phyloP scores from a whole-genome alignment of 2,113 vertebrate genomes.

The Eleginops maclovinus region DNA sequence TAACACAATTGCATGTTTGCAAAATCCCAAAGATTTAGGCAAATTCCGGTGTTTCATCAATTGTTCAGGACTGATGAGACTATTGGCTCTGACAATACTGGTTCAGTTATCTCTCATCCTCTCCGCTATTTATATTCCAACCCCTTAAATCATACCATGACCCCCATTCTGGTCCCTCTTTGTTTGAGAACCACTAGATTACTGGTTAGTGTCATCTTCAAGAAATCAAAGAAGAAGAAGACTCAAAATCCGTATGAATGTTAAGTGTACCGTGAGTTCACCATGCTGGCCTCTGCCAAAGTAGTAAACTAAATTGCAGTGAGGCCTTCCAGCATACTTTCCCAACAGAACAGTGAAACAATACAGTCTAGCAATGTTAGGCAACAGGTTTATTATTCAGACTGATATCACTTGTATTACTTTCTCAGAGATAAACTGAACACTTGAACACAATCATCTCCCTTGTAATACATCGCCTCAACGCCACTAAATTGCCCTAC shows the following conservation, averaged over 20 bases:
- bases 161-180: too few relatives aligned
- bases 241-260: too few relatives aligned
- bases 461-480: constrained; percentile 41
- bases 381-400: constrained; percentile 41
- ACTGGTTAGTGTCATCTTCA: neutral
- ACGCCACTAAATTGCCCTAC: constrained; percentile 57
- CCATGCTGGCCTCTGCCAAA: neutral
- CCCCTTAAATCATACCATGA: too few relatives aligned
- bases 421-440: constrained; percentile 31
- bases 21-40: too few relatives aligned
- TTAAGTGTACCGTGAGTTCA: constrained; percentile 14
- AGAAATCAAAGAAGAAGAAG: too few relatives aligned
- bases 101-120: too few relatives aligned
- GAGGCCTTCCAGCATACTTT: neutral
- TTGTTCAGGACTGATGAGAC: too few relatives aligned
- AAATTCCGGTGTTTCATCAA: too few relatives aligned
- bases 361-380: neutral
- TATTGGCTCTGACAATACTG: too few relatives aligned
- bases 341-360: constrained; percentile 16
- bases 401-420: constrained; percentile 51
- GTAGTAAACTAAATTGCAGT: constrained; percentile 31
- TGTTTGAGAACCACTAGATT: constrained; percentile 1
- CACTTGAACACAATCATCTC: constrained; percentile 68
- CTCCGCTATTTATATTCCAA: too few relatives aligned
- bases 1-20: too few relatives aligned